Evolutionary conservation across 2,113 vertebrate genomes (phyloP).

Genomic region (Phaethornis superciliosus): DNA sequence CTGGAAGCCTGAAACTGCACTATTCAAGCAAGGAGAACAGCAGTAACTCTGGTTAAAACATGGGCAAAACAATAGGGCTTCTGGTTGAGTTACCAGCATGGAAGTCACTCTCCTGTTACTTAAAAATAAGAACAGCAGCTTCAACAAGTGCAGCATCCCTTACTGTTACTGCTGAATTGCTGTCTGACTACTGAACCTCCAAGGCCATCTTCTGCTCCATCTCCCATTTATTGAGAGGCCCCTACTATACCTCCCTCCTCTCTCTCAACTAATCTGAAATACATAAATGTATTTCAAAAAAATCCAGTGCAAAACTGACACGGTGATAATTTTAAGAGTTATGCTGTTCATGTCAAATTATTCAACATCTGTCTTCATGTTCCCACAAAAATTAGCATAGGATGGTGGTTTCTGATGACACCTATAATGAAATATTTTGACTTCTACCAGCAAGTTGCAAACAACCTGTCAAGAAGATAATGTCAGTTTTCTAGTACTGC

Average conservation of each 20-base stretch:
- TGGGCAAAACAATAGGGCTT: not conserved
- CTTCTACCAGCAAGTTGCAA: constrained; percentile 82
- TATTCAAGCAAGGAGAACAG: not conserved
- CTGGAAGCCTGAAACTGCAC: not conserved
- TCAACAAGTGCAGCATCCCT: not conserved
- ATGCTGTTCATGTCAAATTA: constrained; percentile 82
- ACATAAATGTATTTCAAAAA: constrained; percentile 29
- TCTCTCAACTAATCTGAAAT: constrained; percentile 31
- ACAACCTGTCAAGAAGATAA: constrained; percentile 83
- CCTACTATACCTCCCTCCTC: not conserved
- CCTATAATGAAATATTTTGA: constrained; percentile 86
- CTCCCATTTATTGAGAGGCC: not conserved
- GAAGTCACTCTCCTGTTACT: not conserved
- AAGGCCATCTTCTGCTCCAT: not conserved
- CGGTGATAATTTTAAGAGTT: constrained; percentile 80
- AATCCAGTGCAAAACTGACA: constrained; percentile 63
- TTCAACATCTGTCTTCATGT: constrained; percentile 85
- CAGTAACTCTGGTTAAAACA: not conserved
- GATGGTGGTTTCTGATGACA: constrained; percentile 85
- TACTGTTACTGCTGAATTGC: not conserved
- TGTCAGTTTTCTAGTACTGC: constrained; percentile 77
- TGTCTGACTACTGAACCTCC: not conserved
- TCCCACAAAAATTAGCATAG: constrained; percentile 85
- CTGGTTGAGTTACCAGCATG: not conserved
- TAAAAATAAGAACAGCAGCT: not conserved